Percentiles rank a stretch among this genome's conserved stretches.
These are phyloP conservation scores for Phyllotreta striolata DNA, from an alignment of 2,888 invertebrate genomes.

Conservation along the genomic window DNA sequence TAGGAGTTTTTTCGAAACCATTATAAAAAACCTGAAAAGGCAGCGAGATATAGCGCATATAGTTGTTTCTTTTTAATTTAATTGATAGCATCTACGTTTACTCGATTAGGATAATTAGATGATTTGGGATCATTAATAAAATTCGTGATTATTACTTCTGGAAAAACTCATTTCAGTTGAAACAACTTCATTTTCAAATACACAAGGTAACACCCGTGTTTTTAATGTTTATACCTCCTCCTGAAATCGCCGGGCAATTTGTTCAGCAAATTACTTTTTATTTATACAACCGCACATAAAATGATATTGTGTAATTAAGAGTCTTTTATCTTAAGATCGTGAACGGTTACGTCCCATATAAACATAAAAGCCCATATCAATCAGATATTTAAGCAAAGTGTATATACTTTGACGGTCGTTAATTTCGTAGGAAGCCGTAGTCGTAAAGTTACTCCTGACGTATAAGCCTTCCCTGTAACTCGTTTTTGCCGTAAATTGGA, in stretches of 20 bases:
- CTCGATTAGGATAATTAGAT: neutral
- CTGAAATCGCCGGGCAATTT: slow-evolving; percentile 2
- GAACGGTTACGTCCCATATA: slow-evolving; percentile 9
- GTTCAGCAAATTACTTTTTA: slow-evolving; percentile 20
- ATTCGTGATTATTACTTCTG: too few species aligned
- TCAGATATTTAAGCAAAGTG: slow-evolving; percentile 20
- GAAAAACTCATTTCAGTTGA: too few species aligned
- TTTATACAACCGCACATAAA: slow-evolving; percentile 21
- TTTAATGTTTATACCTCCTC: too few species aligned
- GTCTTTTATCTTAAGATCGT: slow-evolving; percentile 18
- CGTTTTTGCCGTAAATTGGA: too few species aligned
- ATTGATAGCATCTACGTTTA: neutral
- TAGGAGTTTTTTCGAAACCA: slow-evolving; percentile 17
- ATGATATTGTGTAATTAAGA: slow-evolving; percentile 21
- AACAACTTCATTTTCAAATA: too few species aligned
- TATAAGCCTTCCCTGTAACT: too few species aligned
- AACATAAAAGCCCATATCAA: slow-evolving; percentile 21
- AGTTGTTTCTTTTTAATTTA: slow-evolving; percentile 12
- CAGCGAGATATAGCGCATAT: slow-evolving; percentile 5
- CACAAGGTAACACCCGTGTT: too few species aligned
- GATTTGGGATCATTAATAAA: too few species aligned
- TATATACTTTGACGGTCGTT: slow-evolving; percentile 16
- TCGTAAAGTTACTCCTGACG: slow-evolving; percentile 3
- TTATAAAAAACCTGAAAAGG: slow-evolving; percentile 17
- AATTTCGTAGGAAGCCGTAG: slow-evolving; percentile 8